These are phyloP conservation scores for Manduca sexta DNA, from an alignment of 1,140 invertebrate genomes.

Conservation along the genomic window DNA sequence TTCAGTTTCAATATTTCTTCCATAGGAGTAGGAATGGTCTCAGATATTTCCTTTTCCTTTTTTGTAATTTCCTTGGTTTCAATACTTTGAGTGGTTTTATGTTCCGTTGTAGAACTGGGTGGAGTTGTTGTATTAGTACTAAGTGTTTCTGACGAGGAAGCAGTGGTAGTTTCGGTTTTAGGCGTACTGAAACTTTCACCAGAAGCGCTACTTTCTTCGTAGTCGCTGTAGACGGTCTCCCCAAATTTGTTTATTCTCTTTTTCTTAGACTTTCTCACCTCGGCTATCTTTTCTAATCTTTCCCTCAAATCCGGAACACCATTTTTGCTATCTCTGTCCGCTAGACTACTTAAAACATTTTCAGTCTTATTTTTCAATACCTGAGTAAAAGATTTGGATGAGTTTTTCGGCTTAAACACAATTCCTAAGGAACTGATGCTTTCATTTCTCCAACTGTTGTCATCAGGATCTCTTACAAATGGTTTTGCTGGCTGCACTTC, in stretches of 20 bases:
- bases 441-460: slow-evolving; percentile 67
- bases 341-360: slow-evolving; percentile 39
- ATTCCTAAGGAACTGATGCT: slow-evolving; percentile 61
- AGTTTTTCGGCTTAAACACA: slow-evolving; percentile 64
- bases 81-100: not conserved
- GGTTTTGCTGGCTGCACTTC: slow-evolving; percentile 51
- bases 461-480: slow-evolving; percentile 55
- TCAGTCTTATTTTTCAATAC: slow-evolving; percentile 65
- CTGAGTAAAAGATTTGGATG: slow-evolving; percentile 60
- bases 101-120: not conserved
- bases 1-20: not conserved
- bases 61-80: not conserved
- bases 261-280: slow-evolving; percentile 55
- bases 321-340: slow-evolving; percentile 41
- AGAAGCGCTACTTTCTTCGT: slow-evolving; percentile 42
- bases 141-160: slow-evolving; percentile 1
- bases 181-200: slow-evolving; percentile 23
- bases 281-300: slow-evolving; percentile 56
- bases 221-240: slow-evolving; percentile 49
- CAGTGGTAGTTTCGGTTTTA: slow-evolving; percentile 19
- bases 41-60: not conserved
- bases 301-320: slow-evolving; percentile 48
- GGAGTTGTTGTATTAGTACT: not conserved
- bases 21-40: not conserved
- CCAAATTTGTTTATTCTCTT: slow-evolving; percentile 50